A percentile compares a stretch with the other conserved stretches of the same genome.
These are phyloP conservation scores for Dryobates pubescens DNA, from an alignment of 2,797 vertebrate species.

Conservation along the genomic window DNA sequence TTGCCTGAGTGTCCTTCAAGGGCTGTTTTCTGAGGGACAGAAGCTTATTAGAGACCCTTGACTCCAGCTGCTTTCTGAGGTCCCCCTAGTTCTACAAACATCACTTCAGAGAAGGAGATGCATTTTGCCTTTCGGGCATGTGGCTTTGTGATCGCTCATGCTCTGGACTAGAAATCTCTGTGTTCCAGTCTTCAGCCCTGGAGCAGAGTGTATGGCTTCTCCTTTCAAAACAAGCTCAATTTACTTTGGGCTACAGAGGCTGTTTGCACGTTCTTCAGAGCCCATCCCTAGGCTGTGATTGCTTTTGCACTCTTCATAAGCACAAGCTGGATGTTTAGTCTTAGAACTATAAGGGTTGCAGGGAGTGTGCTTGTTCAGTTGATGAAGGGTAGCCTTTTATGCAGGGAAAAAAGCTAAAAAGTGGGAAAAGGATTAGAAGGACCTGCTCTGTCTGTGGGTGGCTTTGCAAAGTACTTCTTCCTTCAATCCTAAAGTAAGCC, in stretches of 20 bases:
- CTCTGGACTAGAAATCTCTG: slow-evolving; percentile 53
- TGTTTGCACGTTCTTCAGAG: slow-evolving; percentile 49
- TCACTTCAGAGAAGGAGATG: slow-evolving; percentile 15
- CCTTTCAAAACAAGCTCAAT: slow-evolving; percentile 62
- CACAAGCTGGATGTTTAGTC: slow-evolving; percentile 24
- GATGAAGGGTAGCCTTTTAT: background rate
- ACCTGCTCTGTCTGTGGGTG: background rate
- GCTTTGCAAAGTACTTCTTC: background rate
- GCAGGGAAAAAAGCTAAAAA: background rate
- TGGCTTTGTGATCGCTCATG: slow-evolving; percentile 21
- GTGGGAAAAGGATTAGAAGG: background rate
- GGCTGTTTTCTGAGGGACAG: background rate
- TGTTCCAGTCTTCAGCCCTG: slow-evolving; percentile 50
- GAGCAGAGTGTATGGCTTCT: slow-evolving; percentile 51
- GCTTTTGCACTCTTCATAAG: slow-evolving; percentile 53
- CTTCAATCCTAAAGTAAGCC: background rate
- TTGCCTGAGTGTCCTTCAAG: background rate
- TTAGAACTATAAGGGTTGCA: slow-evolving; percentile 23
- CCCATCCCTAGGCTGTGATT: slow-evolving; percentile 46
- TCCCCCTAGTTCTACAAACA: background rate
- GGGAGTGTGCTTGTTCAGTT: background rate
- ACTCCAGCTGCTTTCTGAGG: slow-evolving; percentile 24
- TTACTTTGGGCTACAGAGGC: slow-evolving; percentile 55
- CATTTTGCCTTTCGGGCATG: slow-evolving; percentile 39
- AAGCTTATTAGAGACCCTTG: slow-evolving; percentile 13